A percentile compares a stretch with the other conserved stretches of the same genome.
phyloP scores from a whole-genome alignment of 2,797 vertebrate genomes.

The Cygnus olor region DNA sequence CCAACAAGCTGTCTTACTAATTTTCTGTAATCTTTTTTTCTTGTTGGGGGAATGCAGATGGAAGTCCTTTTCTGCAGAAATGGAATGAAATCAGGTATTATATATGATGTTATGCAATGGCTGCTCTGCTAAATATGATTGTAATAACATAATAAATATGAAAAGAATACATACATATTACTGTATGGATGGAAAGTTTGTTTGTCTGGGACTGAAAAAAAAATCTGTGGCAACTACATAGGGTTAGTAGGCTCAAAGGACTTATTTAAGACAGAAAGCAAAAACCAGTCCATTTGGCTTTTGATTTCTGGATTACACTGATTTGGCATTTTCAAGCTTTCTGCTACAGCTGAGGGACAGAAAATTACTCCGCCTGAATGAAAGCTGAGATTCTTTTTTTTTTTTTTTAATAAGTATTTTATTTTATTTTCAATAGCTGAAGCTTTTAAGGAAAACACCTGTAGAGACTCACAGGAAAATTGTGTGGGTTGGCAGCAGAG shows the following conservation, averaged over 20 bases:
- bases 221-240: background rate
- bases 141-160: background rate
- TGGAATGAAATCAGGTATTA: fast-evolving
- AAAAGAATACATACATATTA: background rate
- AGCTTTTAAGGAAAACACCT: background rate
- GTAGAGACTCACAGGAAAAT: background rate
- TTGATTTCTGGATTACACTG: background rate
- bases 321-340: background rate
- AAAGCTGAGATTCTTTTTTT: background rate
- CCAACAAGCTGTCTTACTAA: background rate
- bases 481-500: background rate
- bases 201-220: background rate
- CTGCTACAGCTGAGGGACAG: background rate
- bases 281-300: background rate
- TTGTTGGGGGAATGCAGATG: background rate
- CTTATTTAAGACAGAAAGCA: background rate
- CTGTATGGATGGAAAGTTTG: background rate
- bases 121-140: background rate
- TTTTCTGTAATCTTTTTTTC: background rate
- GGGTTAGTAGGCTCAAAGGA: background rate
- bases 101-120: background rate
- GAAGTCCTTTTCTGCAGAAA: background rate
- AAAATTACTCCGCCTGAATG: background rate
- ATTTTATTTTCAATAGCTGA: background rate
- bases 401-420: background rate